Evolutionary conservation across 1,140 invertebrate species (phyloP), one percentile per base, ranked within the genome.

Genomic region (Trichoplusia ni): DNA sequence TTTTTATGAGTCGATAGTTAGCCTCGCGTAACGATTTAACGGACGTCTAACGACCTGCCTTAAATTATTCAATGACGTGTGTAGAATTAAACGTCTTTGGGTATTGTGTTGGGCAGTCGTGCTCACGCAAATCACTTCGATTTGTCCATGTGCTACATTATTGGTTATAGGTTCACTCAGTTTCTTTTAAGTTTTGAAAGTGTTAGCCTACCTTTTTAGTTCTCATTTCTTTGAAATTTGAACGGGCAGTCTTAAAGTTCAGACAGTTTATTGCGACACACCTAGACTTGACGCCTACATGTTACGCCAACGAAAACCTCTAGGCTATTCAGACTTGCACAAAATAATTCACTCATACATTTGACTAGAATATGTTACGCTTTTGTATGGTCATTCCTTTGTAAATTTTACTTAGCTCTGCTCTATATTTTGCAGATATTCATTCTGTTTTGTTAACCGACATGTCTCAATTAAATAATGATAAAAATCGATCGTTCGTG

Each of bases 21-120:
- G 46, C 67, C 71, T 54, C 16, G 60, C 71, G 69, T 67, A 66
- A 67, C 74, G 42, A 60, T 60, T 71, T 77, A 77, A 77, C 74
- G 74, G 74, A 60, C 54, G 40, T 53, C 42, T 35, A 42, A 16
- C 59, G 69, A 73, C 68, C 65, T 76, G 63, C 73, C 73, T 73
- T 76, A 76, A 74, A 69, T 64, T 56, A 44, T 40, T 13, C 35
- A 2, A 8, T 60, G 56, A 69, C 61, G 61, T 59, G 53, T 35
- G 23, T 9, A 4, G 60, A 58, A 46, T 56, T 13, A 60, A 35
- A 25, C 18, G 9, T 19, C 23, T 23, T 47, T 42, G 14, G 56
- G 27, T 14, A 42, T 29, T 44, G 46, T 49, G 14, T 46, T n/a
- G 21, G 29, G 23, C 16, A n/a, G 4, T 25, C 18, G 16, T 37